Conservation (phyloP, 2,113 vertebrate species). For the Empidonax traillii region DNA sequence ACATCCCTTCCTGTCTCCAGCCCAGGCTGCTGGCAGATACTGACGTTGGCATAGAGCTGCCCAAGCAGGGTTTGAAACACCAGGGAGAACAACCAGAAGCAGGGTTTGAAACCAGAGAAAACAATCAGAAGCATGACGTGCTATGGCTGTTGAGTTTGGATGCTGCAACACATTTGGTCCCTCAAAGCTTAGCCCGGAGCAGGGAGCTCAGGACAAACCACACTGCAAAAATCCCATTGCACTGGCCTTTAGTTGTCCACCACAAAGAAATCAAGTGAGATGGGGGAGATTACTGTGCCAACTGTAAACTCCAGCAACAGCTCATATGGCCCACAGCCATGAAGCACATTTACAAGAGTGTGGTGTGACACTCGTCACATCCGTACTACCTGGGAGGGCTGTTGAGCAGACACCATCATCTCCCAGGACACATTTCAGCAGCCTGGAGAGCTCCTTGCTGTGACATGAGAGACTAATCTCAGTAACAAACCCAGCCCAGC, state of each 20-base stretch:
- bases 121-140: rapidly evolving
- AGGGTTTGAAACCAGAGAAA: neutral
- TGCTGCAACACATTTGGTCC: neutral
- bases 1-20: neutral
- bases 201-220: neutral
- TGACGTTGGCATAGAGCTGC: neutral
- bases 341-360: neutral
- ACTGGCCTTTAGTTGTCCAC: neutral
- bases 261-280: neutral
- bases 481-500: neutral
- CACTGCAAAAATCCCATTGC: neutral
- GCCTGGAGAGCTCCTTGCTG: neutral
- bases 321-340: rapidly evolving
- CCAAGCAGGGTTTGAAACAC: neutral
- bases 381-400: neutral
- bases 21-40: neutral
- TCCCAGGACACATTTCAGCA: neutral
- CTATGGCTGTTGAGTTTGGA: neutral
- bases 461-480: neutral
- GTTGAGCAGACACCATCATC: neutral
- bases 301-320: neutral
- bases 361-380: neutral
- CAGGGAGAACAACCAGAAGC: neutral
- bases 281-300: neutral
- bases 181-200: neutral